phyloP scores from a whole-genome alignment of 2,113 vertebrate species.

The Choloepus hoffmanni region DNA sequence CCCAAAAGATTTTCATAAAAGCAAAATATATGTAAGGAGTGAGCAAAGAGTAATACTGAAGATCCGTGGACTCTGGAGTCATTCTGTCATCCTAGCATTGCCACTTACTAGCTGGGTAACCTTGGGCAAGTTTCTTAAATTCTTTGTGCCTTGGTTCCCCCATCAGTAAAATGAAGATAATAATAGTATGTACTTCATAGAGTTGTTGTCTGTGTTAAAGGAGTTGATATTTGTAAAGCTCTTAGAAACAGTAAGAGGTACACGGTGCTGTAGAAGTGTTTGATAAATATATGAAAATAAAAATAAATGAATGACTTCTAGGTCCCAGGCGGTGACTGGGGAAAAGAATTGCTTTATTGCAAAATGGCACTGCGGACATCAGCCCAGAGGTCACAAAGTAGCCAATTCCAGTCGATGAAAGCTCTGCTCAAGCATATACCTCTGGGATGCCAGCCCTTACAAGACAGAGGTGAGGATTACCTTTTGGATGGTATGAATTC shows the following conservation, averaged over 20 bases:
- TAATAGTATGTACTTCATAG: not conserved
- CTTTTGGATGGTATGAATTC: not conserved
- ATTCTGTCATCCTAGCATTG: not conserved
- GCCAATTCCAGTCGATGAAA: constrained; percentile 12
- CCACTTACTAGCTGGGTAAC: not conserved
- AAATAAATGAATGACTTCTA: constrained; percentile 49
- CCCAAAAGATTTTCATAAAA: constrained; percentile 2
- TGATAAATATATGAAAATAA: constrained; percentile 14
- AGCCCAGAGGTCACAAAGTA: not conserved
- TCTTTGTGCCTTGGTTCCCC: not conserved
- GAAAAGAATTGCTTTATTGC: constrained; percentile 42
- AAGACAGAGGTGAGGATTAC: constrained; percentile 64
- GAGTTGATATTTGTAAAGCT: not conserved
- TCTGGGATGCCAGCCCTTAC: not conserved
- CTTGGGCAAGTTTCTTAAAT: not conserved
- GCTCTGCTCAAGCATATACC: constrained; percentile 21
- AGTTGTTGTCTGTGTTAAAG: not conserved
- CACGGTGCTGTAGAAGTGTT: not conserved
- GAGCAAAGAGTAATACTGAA: not conserved
- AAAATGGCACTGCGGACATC: constrained; percentile 24
- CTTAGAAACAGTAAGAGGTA: not conserved
- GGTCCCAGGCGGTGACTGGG: constrained; percentile 11
- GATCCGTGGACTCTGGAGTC: not conserved
- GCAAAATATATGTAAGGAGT: not conserved
- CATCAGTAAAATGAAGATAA: not conserved